Conservation (phyloP, 2,113 vertebrate species). For the Passer montanus region DNA sequence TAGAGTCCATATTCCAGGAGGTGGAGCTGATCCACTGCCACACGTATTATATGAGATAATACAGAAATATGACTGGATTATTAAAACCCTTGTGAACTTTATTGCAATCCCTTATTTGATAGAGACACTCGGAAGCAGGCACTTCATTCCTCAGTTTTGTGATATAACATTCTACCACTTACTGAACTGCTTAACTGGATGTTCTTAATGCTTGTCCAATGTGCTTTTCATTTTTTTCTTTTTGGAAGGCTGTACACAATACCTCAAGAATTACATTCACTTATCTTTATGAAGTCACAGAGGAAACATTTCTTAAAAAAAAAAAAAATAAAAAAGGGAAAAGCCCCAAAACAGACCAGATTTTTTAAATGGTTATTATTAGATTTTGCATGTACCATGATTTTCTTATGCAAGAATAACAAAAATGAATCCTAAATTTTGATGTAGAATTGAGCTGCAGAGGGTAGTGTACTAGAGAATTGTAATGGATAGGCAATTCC, state of each 20-base stretch:
- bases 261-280: background rate
- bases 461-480: conserved; percentile 5
- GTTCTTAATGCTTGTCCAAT: conserved; percentile 12
- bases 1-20: background rate
- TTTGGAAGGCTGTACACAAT: conserved; percentile 29
- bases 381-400: background rate
- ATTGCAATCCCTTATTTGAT: background rate
- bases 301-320: background rate
- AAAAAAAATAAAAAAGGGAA: background rate
- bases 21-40: background rate
- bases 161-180: background rate
- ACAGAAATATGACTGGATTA: background rate
- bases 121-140: background rate
- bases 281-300: background rate
- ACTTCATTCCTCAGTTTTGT: background rate
- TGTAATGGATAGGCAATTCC: background rate
- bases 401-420: background rate
- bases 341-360: background rate
- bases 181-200: conserved; percentile 26
- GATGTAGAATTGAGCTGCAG: background rate
- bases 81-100: background rate
- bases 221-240: conserved; percentile 37
- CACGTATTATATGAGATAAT: background rate
- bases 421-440: background rate
- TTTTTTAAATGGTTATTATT: background rate